Percentiles rank a stretch among this genome's conserved stretches.
Conservation (phyloP, 1,140 invertebrate genomes). For the Dinoponera quadriceps region DNA sequence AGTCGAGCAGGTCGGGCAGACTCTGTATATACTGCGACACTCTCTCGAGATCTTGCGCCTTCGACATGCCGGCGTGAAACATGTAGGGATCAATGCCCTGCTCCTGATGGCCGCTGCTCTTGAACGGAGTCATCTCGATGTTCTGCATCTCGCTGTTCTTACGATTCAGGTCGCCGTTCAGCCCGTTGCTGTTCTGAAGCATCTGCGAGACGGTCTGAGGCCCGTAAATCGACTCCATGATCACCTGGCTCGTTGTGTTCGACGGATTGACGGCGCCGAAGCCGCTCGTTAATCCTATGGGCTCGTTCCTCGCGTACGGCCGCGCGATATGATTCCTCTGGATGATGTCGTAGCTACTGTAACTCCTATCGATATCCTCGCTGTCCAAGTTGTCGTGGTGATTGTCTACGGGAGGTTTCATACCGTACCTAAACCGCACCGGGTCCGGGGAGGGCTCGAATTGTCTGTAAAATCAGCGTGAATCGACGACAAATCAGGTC, state of each 20-base stretch:
- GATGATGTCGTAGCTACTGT: constrained; percentile 76
- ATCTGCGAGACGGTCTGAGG: constrained; percentile 72
- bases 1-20: constrained; percentile 78
- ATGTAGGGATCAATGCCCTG: constrained; percentile 57
- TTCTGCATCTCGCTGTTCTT: constrained; percentile 71
- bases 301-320: constrained; percentile 72
- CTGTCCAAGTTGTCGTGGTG: constrained; percentile 45
- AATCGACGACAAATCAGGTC: not conserved
- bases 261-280: constrained; percentile 67
- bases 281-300: constrained; percentile 54
- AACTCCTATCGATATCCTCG: constrained; percentile 65
- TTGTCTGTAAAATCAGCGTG: constrained; percentile 55
- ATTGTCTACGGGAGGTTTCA: constrained; percentile 68
- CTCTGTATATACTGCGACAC: constrained; percentile 83
- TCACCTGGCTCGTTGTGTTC: constrained; percentile 72
- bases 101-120: constrained; percentile 62
- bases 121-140: constrained; percentile 79
- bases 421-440: constrained; percentile 71
- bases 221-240: constrained; percentile 78
- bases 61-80: constrained; percentile 27
- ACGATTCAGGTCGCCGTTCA: constrained; percentile 67
- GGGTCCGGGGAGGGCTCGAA: constrained; percentile 52
- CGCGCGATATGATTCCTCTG: constrained; percentile 66
- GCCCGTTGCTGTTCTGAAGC: constrained; percentile 73
- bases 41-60: constrained; percentile 77